Percentiles rank a stretch among this genome's conserved stretches.
Conservation (phyloP, 2,113 vertebrate genomes). For the Tiliqua scincoides region DNA sequence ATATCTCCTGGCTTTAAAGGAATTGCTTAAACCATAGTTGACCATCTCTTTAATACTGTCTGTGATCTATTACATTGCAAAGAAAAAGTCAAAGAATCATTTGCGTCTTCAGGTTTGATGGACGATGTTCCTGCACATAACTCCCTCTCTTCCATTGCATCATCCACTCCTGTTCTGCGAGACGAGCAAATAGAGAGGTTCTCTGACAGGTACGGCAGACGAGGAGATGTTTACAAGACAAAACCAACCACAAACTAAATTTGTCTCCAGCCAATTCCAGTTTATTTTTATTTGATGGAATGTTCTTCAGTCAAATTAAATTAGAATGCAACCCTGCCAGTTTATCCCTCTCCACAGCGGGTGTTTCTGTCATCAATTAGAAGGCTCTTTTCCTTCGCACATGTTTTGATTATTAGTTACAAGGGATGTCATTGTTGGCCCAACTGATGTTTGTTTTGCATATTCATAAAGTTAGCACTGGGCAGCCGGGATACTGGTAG, state of each 20-base stretch:
- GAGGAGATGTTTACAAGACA: slow-evolving; percentile 23
- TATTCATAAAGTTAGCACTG: background rate
- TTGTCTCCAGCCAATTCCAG: slow-evolving; percentile 23
- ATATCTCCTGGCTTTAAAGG: slow-evolving; percentile 9
- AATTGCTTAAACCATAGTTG: slow-evolving; percentile 19
- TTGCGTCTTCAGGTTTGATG: slow-evolving; percentile 20
- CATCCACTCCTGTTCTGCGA: background rate
- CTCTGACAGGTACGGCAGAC: background rate
- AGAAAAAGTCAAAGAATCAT: slow-evolving; percentile 14
- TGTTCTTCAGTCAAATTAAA: slow-evolving; percentile 26
- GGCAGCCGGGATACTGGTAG: background rate
- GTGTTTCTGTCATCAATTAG: background rate
- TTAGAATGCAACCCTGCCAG: slow-evolving; percentile 9
- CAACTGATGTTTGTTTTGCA: background rate
- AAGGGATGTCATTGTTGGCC: background rate
- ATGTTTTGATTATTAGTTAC: slow-evolving; percentile 19
- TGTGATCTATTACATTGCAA: background rate
- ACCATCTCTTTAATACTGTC: slow-evolving; percentile 26
- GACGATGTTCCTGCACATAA: background rate
- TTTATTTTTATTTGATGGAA: slow-evolving; percentile 28
- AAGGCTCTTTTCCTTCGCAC: background rate
- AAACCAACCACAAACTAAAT: slow-evolving; percentile 7
- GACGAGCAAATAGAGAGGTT: background rate
- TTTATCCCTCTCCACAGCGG: background rate
- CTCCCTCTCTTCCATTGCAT: background rate